Percentiles rank a stretch among this genome's conserved stretches.
phyloP scores from a whole-genome alignment of 2,797 vertebrate species.

The Scyliorhinus canicula region DNA sequence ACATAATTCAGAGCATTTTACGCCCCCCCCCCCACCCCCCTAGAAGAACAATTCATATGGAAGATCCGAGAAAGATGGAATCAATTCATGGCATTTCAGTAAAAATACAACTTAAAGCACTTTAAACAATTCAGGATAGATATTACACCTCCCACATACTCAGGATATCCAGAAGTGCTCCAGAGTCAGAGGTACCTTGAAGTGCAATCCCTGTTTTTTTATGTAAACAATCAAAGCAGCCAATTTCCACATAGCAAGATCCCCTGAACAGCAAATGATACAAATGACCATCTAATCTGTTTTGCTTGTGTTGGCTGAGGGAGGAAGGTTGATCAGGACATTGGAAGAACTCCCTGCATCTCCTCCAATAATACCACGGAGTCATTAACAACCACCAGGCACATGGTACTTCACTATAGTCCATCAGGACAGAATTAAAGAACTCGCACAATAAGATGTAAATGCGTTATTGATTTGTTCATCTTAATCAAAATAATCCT shows the following conservation, averaged over 20 bases:
- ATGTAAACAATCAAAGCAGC: neutral
- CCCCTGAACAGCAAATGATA: neutral
- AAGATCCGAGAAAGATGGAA: neutral
- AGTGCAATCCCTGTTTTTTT: neutral
- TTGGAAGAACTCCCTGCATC: neutral
- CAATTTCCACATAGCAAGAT: neutral
- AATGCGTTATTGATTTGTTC: neutral
- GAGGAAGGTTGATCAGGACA: neutral
- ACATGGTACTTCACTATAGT: neutral
- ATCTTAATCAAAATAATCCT: conserved; percentile 91
- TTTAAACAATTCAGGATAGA: neutral
- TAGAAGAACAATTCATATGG: neutral
- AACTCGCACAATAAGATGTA: neutral
- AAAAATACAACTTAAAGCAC: neutral
- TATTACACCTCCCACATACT: neutral
- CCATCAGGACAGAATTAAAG: neutral
- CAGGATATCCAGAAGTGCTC: neutral
- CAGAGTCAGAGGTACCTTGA: neutral
- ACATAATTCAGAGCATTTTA: neutral
- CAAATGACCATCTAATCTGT: neutral
- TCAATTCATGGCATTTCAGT: neutral
- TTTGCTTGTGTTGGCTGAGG: neutral
- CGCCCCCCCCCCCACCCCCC: too few relatives aligned
- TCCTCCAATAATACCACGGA: neutral
- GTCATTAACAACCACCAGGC: neutral